Evolutionary conservation across 2,888 invertebrate genomes (phyloP), one percentile per base, ranked within the genome.

Genomic region (Eledona agricola): DNA sequence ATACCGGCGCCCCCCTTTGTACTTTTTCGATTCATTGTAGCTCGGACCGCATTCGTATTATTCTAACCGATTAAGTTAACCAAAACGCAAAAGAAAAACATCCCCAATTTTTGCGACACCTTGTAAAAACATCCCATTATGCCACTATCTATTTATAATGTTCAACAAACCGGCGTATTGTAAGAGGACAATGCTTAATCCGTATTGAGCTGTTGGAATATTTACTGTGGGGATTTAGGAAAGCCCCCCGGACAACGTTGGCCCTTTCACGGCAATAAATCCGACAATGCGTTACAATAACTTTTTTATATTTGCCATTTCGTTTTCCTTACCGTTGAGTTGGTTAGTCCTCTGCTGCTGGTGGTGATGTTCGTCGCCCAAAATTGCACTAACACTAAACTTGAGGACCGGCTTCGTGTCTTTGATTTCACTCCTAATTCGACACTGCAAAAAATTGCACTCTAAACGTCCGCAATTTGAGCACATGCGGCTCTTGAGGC

Each of bases 361-460:
- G 77, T 77, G 32, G 16, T 81, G 75, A 9, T 58, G 55, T 63
- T 86, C 84, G 57, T 80, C 80, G 1, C 92, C 92, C 66, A 94
- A 80, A 65, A 94, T 94, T 29, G 93, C 93, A 80, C 89, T 93
- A 58, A 94, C 93, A 84, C 93, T 93, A 78, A 94, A 94, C 77
- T 93, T 93, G 66, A 93, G 81, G 71, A 90, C 83, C 10, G 93
- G 93, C 69, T 91, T 91, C 42, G 62, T 71, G 62, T 75, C 75
- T 46, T 76, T 75, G 45, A 73, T 53, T 55, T 62, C 55, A 62
- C 69, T 64, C 54, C 59, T 65, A 12, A 35, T 15, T 49, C 75
- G 63, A 54, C 75, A 66, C 60, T 76, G 74, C 50, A 77, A 66
- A 56, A 70, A 72, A 57, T 81, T 81, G 58, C 84, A 83, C 34